Base-by-base conservation (phyloP, 2,797 vertebrate species). In the Chaetophractus vellerosus region DNA sequence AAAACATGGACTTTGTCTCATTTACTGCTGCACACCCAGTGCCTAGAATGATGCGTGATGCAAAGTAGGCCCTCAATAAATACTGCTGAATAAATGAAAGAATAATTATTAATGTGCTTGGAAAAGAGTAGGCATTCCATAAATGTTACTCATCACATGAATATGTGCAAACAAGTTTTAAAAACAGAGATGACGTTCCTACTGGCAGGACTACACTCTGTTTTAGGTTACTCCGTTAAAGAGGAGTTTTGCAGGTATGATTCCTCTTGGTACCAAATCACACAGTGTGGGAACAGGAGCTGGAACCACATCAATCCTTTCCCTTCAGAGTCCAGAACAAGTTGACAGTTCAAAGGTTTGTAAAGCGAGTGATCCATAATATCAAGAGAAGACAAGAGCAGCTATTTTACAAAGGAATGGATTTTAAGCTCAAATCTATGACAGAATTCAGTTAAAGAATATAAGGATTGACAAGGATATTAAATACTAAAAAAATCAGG, bases 121-220 rank as follows among this genome's bases (percentile, higher is more conserved):
- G 41, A 68, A 85, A 89, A 61, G 31, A 76, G 0, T 41, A 88
- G 48, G 19, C 6, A 52, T 66, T 94, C 33, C 9, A 63, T 48
- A 71, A 48, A 83, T 19, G n/a, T 63, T 71, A 90, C 31, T 92
- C 64, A 66, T 81, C 55, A 91, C 45, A 86, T 82, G 52, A 19
- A 18, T 50, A 66, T 5, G 31, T 82, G 52, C 7, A 61, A 87
- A 91, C n/a, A 84, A 41, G 31, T 26, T 82, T 69, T 80, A 52
- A 96, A 94, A 88, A 41, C 24, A 92, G 36, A 86, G 66, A 72
- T 64, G 63, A 90, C 33, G 26, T 88, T 88, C n/a, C 50, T 63
- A 31, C 69, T 31, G 55, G 78, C 41, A 90, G n/a, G 21, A 63
- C 57, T 76, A 1, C 0, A 82, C 72, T 88, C 88, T 61, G 21